Percentiles rank a stretch among this genome's conserved stretches.
Conservation (phyloP, 2,888 invertebrate genomes). For the Pterostichus madidus region DNA sequence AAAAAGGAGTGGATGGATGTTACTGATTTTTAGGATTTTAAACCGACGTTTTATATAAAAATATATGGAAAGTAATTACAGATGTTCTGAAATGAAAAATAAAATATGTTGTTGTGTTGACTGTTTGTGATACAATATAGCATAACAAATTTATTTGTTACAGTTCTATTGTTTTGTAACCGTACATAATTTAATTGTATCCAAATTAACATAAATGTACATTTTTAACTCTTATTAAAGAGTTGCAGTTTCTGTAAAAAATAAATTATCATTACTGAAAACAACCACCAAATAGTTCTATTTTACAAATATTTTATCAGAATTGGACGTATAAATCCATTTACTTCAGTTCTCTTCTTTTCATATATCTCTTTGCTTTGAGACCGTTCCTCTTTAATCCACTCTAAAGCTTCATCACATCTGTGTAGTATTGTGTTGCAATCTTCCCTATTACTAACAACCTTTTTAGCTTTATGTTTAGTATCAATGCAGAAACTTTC, state of each 20-base stretch:
- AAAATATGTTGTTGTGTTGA: conserved; percentile 55
- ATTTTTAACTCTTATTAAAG: conserved; percentile 52
- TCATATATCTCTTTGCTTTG: conserved; percentile 49
- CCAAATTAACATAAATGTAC: conserved; percentile 58
- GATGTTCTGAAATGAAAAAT: conserved; percentile 48
- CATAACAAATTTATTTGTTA: conserved; percentile 58
- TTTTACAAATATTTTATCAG: conserved; percentile 59
- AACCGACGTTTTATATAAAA: conserved; percentile 53
- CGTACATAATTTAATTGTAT: conserved; percentile 61
- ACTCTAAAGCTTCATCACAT: conserved; percentile 43
- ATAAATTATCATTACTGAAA: conserved; percentile 60
- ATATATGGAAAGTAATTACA: conserved; percentile 39
- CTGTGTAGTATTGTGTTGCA: conserved; percentile 9
- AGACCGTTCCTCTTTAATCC: conserved; percentile 13
- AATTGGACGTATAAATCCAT: conserved; percentile 36
- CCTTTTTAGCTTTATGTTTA: conserved; percentile 41
- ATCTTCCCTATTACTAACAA: conserved; percentile 15
- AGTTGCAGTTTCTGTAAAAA: conserved; percentile 63
- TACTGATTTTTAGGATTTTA: conserved; percentile 41
- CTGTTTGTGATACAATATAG: conserved; percentile 62
- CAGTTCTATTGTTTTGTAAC: conserved; percentile 56
- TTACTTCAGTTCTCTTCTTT: conserved; percentile 47
- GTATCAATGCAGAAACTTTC: conserved; percentile 50
- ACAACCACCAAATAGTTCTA: conserved; percentile 18
- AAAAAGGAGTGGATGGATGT: conserved; percentile 38